phyloP scores from a whole-genome alignment of 2,797 vertebrate genomes.

The Notolepis coatsorum region DNA sequence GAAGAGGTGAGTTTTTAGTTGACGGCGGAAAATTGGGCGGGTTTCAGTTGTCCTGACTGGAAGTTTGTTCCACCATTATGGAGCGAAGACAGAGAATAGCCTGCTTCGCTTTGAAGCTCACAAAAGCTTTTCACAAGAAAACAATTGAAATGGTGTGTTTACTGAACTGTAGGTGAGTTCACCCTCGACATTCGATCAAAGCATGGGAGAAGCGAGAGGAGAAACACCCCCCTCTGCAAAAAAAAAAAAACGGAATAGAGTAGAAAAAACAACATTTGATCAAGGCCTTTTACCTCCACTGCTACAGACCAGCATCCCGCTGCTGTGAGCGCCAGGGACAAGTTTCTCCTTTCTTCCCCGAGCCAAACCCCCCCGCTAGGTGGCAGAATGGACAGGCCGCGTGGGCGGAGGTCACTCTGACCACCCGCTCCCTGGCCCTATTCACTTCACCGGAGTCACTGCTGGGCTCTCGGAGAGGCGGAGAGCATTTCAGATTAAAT shows the following conservation, averaged over 20 bases:
- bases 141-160: too few relatives aligned
- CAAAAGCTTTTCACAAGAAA: too few relatives aligned
- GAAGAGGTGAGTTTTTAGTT: too few relatives aligned
- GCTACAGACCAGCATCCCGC: constrained; percentile 69
- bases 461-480: background rate
- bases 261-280: constrained; percentile 68
- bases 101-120: too few relatives aligned
- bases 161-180: constrained; percentile 2
- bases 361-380: constrained; percentile 69
- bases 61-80: too few relatives aligned
- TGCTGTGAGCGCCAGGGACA: constrained; percentile 71
- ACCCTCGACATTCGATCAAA: constrained; percentile 41
- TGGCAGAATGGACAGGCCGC: constrained; percentile 69
- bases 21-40: too few relatives aligned
- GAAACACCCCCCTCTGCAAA: too few relatives aligned
- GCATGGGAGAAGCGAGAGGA: constrained; percentile 30
- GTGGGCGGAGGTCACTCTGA: constrained; percentile 67
- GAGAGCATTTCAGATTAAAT: constrained; percentile 33
- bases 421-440: constrained; percentile 40
- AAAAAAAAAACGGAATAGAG: constrained; percentile 39
- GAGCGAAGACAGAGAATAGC: too few relatives aligned
- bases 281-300: constrained; percentile 73
- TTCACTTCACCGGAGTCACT: background rate
- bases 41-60: too few relatives aligned
- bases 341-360: constrained; percentile 66